Percentiles rank a stretch among this genome's conserved stretches.
Conservation (phyloP, 2,113 vertebrate genomes). For the Aphyosemion australe region DNA sequence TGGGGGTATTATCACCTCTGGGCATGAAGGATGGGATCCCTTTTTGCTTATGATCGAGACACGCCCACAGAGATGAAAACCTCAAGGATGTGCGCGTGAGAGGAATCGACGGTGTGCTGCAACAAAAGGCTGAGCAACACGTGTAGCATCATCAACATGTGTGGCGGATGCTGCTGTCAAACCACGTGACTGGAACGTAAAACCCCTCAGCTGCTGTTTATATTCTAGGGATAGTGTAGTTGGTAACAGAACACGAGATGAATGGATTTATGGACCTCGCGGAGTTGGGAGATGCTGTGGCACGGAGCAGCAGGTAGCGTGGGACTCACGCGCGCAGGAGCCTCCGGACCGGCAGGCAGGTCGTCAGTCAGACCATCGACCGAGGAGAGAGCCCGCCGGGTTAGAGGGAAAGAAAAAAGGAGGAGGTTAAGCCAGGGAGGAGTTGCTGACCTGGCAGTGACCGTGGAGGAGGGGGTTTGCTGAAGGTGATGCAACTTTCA, state of each 20-base stretch:
- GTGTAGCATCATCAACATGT: slow-evolving; percentile 4
- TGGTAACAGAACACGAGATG: no score
- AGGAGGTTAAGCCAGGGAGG: slow-evolving; percentile 16
- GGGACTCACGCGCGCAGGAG: no score
- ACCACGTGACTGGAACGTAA: background rate
- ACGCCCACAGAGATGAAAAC: background rate
- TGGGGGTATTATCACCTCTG: background rate
- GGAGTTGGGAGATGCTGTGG: no score
- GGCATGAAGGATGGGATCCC: background rate
- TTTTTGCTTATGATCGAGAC: background rate
- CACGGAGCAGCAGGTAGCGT: no score
- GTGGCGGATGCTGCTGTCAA: background rate
- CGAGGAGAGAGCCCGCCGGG: background rate
- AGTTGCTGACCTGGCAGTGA: slow-evolving; percentile 5
- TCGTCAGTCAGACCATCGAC: background rate
- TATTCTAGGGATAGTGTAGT: no score
- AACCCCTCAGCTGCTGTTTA: no score
- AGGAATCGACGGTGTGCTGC: slow-evolving; percentile 5
- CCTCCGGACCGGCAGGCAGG: no score
- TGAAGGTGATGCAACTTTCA: slow-evolving; percentile 56
- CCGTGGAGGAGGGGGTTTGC: background rate
- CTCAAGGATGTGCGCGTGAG: background rate
- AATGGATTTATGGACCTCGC: no score
- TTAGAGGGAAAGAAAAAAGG: background rate
- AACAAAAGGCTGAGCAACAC: slow-evolving; percentile 42